Conservation (phyloP, 1,140 invertebrate species). For the Heliothis subflexa region DNA sequence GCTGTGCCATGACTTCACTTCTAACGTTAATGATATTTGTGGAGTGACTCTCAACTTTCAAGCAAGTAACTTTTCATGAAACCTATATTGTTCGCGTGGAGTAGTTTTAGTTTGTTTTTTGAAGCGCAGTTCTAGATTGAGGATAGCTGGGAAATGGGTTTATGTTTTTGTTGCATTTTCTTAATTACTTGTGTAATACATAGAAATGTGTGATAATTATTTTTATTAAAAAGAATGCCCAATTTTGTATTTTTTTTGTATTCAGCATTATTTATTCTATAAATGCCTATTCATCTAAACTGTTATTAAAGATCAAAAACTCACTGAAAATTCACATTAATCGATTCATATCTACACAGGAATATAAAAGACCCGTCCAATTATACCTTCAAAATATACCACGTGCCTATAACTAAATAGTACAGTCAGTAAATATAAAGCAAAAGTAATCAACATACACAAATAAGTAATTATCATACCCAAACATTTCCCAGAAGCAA, state of each 20-base stretch:
- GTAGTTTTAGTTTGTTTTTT: not conserved
- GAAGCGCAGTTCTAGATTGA: slow-evolving; percentile 6
- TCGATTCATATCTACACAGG: not conserved
- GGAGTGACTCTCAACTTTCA: slow-evolving; percentile 1
- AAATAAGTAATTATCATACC: slow-evolving; percentile 21
- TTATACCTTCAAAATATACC: not conserved
- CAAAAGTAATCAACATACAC: slow-evolving; percentile 9
- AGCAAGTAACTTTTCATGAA: slow-evolving; percentile 28
- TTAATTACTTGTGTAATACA: no score
- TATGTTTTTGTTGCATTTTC: not conserved
- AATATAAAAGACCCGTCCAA: no score
- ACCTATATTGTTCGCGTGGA: slow-evolving; percentile 7
- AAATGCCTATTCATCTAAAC: no score
- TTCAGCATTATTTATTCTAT: no score
- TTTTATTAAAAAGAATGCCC: no score
- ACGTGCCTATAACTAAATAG: not conserved
- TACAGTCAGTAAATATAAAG: not conserved
- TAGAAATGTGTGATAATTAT: not conserved
- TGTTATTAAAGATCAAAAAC: not conserved
- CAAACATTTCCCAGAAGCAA: slow-evolving; percentile 10
- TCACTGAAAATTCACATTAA: no score
- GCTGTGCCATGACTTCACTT: slow-evolving; percentile 3
- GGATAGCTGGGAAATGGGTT: not conserved
- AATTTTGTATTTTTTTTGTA: not conserved
- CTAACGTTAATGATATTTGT: slow-evolving; percentile 15